Evolutionary conservation across 2,113 vertebrate species (phyloP), one percentile per base, ranked within the genome.

Genomic region (Balaeniceps rex): DNA sequence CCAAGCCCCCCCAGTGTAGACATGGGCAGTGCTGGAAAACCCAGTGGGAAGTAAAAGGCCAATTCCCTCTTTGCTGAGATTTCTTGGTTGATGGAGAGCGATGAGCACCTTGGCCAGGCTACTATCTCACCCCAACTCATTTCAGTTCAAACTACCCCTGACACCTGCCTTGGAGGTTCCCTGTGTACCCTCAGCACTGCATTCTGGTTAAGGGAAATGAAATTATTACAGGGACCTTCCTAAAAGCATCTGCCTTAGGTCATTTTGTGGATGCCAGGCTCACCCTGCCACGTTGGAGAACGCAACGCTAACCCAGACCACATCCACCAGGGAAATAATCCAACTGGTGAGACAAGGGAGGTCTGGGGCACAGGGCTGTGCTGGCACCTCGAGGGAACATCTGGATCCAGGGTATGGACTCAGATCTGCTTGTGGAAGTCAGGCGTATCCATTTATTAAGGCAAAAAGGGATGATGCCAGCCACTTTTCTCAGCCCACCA

Each of bases 1-100:
- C 58, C 0, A 0, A 81, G 51, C 25, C 55, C 46, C 9, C 12
- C 2, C 0, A 0, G n/a, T 4, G 29, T 54, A 9, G 2, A 29
- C 22, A 16, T 0, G 3, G 52, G 52, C 0, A 1, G 8, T 11
- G 38, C 66, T 79, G 28, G 68, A 71, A 88, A 91, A 28, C 6
- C 11, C 16, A 33, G 47, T 2, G 4, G 46, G 29, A n/a, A 86
- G 58, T 44, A n/a, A 49, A 76, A 88, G 71, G 54, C 22, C 3
- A 0, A n/a, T 25, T 10, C 6, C 25, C 21, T 49, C 55, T 46
- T 24, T 49, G 26, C 23, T 64, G 65, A 1, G 7, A 19, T 28
- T 66, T 26, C 19, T 11, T 29, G 26, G n/a, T 18, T 34, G 69
- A 60, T 40, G 72, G 55, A 75, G 49, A 66, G 55, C 3, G 9